These are phyloP conservation scores for Phaethornis superciliosus DNA, from an alignment of 2,113 vertebrate genomes.

Conservation along the genomic window DNA sequence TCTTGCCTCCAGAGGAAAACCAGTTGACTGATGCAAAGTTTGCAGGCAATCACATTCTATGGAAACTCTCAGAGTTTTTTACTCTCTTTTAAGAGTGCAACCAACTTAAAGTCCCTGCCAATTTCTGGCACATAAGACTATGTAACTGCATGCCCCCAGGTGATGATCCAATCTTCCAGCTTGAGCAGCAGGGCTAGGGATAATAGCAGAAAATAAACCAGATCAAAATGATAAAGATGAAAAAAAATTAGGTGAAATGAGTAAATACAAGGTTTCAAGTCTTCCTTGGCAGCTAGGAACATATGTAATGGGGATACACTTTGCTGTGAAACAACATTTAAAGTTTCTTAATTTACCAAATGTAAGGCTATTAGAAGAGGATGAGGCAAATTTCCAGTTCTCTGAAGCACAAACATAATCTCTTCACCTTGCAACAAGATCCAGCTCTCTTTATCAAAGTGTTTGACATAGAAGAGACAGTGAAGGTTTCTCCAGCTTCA, in stretches of 20 bases:
- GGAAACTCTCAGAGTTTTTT: too few species aligned
- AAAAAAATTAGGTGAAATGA: not conserved
- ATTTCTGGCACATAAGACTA: too few species aligned
- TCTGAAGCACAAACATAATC: not conserved
- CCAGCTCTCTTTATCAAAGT: not conserved
- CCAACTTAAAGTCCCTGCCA: not conserved
- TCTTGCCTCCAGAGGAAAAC: not conserved
- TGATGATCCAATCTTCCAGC: not conserved
- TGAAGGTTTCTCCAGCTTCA: not conserved
- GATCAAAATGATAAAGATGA: not conserved
- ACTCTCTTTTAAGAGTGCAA: not conserved
- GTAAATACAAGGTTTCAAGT: not conserved
- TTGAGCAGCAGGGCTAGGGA: not conserved
- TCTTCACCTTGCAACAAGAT: not conserved
- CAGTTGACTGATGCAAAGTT: not conserved
- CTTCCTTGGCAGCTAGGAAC: not conserved
- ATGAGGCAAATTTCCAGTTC: not conserved
- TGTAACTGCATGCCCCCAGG: not conserved
- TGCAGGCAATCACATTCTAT: not conserved
- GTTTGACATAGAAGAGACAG: not conserved
- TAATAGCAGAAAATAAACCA: rapidly evolving
- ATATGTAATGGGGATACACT: rapidly evolving
- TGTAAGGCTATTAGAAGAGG: not conserved
- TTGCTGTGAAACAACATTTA: not conserved
- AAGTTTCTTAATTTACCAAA: not conserved